Conservation (phyloP, 2,113 vertebrate genomes). For the Mastomys coucha region DNA sequence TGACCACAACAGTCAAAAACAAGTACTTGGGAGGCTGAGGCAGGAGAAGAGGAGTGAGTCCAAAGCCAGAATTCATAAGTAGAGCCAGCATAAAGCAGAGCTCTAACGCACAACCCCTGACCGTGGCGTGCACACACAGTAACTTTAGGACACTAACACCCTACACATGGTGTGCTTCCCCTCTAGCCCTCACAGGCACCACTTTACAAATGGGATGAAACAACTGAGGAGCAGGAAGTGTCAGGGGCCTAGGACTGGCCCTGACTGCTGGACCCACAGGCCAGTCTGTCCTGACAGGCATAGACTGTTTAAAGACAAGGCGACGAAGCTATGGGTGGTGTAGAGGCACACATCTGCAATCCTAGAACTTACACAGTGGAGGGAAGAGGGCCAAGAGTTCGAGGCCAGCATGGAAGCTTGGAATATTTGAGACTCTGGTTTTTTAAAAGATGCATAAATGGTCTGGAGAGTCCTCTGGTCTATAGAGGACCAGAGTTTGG, state of each 20-base stretch:
- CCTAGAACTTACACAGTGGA: background rate
- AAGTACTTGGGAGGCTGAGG: background rate
- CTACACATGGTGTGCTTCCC: background rate
- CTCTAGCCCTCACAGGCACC: background rate
- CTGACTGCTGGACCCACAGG: background rate
- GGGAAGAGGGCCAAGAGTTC: background rate
- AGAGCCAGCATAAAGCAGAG: background rate
- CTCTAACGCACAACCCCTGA: background rate
- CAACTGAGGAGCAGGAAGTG: background rate
- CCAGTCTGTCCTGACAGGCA: accelerated
- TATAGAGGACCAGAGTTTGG: background rate
- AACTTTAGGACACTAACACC: background rate
- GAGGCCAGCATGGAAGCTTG: background rate
- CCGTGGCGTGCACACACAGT: background rate
- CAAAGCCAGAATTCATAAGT: background rate
- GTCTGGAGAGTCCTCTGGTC: background rate
- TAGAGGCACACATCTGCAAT: background rate
- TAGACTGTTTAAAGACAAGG: background rate
- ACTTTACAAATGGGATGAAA: too few relatives aligned
- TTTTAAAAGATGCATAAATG: background rate
- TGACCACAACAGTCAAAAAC: background rate
- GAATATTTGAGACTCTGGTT: background rate
- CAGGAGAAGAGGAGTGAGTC: background rate
- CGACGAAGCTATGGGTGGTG: too few relatives aligned
- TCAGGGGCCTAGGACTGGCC: background rate